phyloP scores from a whole-genome alignment of 1,140 invertebrate species.

The Ostrea edulis region DNA sequence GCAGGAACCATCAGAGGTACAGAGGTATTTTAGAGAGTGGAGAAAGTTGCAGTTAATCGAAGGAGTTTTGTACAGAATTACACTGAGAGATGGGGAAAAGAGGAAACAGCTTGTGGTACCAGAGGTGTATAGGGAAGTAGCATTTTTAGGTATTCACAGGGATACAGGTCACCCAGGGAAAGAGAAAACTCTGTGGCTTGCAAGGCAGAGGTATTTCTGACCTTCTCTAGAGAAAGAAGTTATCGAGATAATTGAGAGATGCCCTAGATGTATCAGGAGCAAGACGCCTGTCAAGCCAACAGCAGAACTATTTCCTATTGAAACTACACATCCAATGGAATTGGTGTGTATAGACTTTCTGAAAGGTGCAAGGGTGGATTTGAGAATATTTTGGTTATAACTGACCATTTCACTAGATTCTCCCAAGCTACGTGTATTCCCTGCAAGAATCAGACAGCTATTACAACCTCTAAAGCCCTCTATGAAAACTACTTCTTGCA shows the following conservation, averaged over 20 bases:
- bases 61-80: neutral
- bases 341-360: no score
- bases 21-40: neutral
- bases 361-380: no score
- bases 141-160: conserved; percentile 30
- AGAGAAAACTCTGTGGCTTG: neutral
- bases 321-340: no score
- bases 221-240: neutral
- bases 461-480: no score
- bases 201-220: neutral
- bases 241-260: neutral
- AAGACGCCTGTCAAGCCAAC: neutral
- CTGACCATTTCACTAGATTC: no score
- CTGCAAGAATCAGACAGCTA: no score
- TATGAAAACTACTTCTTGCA: no score
- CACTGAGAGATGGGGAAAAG: neutral
- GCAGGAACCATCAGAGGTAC: no score
- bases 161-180: conserved; percentile 48
- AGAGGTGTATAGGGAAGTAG: conserved; percentile 15
- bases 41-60: neutral
- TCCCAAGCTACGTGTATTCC: no score
- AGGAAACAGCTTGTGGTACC: conserved; percentile 43
- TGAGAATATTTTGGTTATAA: no score
- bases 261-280: neutral
- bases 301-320: no score